Conservation (phyloP, 92 coral and sea anemone genomes). For the Anthopleura xanthogrammica region DNA sequence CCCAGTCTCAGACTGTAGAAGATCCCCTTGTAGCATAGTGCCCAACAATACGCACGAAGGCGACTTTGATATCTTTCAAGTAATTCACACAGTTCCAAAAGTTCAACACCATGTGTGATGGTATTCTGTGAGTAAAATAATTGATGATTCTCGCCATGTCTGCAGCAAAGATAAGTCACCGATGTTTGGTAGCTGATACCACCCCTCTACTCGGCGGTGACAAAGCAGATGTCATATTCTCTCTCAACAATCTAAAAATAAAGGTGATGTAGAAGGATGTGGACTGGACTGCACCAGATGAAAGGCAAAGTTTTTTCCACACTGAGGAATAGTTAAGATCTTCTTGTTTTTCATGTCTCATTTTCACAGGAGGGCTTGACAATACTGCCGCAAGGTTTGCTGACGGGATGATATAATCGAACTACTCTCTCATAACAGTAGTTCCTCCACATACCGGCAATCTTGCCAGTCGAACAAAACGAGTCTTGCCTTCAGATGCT, state of each 20-base stretch:
- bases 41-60: not conserved
- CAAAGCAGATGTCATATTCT: not conserved
- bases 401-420: not conserved
- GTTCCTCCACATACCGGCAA: constrained; percentile 1
- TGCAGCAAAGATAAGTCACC: not conserved
- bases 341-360: not conserved
- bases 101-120: not conserved
- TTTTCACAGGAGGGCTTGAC: not conserved
- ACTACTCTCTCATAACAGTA: not conserved
- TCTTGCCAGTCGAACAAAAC: not conserved
- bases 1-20: not conserved
- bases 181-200: not conserved
- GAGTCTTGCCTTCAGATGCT: constrained; percentile 7
- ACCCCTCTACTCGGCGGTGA: not conserved
- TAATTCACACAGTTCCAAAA: not conserved
- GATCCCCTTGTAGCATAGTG: not conserved
- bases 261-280: not conserved
- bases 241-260: not conserved
- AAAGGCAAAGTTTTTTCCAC: not conserved
- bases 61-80: not conserved
- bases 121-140: too few relatives aligned
- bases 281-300: not conserved
- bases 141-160: not conserved
- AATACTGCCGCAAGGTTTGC: not conserved
- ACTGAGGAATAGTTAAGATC: not conserved